Percentiles rank a stretch among this genome's conserved stretches.
phyloP scores from a whole-genome alignment of 2,113 vertebrate species.

The Cairina moschata region DNA sequence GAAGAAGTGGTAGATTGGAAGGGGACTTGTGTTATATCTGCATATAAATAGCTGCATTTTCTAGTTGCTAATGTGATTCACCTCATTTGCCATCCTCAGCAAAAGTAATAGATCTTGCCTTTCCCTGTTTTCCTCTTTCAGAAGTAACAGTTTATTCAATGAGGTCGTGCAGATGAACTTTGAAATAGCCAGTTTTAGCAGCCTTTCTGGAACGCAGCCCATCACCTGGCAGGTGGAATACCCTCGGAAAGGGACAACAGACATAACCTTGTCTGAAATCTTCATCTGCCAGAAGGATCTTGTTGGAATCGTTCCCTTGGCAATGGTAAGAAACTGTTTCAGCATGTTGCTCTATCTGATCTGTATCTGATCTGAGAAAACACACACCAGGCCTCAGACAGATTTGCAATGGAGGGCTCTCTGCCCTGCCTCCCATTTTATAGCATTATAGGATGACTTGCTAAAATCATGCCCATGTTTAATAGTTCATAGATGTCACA shows the following conservation, averaged over 20 bases:
- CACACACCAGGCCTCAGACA: accelerated
- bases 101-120: neutral
- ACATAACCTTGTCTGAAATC: conserved; percentile 86
- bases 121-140: conserved; percentile 63
- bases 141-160: conserved; percentile 81
- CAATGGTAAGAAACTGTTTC: conserved; percentile 85
- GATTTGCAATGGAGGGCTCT: neutral
- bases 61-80: neutral
- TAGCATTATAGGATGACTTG: neutral
- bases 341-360: neutral
- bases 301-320: conserved; percentile 88
- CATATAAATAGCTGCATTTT: neutral
- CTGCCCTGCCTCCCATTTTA: neutral
- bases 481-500: neutral
- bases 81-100: neutral
- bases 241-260: conserved; percentile 78
- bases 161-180: conserved; percentile 92
- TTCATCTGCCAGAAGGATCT: conserved; percentile 91
- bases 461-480: neutral
- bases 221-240: conserved; percentile 97
- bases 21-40: neutral
- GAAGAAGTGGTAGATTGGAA: neutral
- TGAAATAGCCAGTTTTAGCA: conserved; percentile 88
- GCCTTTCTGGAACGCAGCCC: conserved; percentile 86
- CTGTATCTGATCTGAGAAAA: neutral